Evolutionary conservation across 2,888 invertebrate genomes (phyloP).

Genomic region (Drosophila nigritarsus): DNA sequence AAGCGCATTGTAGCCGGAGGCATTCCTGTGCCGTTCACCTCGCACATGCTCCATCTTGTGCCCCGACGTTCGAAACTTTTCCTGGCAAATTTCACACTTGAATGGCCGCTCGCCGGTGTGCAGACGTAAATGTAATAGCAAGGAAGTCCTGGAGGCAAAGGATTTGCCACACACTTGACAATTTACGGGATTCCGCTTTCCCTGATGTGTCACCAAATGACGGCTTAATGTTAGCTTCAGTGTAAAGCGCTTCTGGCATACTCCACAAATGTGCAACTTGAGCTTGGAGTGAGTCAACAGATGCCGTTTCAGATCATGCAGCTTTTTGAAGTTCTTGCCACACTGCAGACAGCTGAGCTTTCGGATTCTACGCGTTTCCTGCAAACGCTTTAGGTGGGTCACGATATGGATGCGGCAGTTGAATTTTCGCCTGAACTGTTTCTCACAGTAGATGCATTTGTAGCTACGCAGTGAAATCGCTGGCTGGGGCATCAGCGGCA

Average conservation of each 20-base stretch:
- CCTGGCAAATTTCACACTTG: slow-evolving; percentile 67
- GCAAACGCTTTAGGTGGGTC: slow-evolving; percentile 50
- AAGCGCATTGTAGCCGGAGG: not conserved
- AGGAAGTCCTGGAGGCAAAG: slow-evolving; percentile 68
- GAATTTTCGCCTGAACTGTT: slow-evolving; percentile 50
- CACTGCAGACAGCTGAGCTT: slow-evolving; percentile 33
- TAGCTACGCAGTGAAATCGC: slow-evolving; percentile 5
- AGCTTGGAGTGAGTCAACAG: slow-evolving; percentile 65
- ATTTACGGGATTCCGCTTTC: slow-evolving; percentile 15
- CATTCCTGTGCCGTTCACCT: slow-evolving; percentile 38
- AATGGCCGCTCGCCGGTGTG: slow-evolving; percentile 81
- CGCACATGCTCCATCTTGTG: slow-evolving; percentile 72
- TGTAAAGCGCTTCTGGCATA: slow-evolving; percentile 30
- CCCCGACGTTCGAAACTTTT: slow-evolving; percentile 79
- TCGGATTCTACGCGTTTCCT: not conserved
- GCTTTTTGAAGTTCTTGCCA: slow-evolving; percentile 57
- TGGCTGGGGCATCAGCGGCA: slow-evolving; percentile 15
- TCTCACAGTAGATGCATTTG: slow-evolving; percentile 69
- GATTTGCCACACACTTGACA: slow-evolving; percentile 65
- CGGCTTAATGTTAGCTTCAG: slow-evolving; percentile 33
- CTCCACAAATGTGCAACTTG: slow-evolving; percentile 58
- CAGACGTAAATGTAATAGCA: slow-evolving; percentile 56
- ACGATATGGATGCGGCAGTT: slow-evolving; percentile 69
- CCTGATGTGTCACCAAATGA: slow-evolving; percentile 37
- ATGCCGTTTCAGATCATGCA: slow-evolving; percentile 72